Conservation (phyloP, 2,113 vertebrate species). For the Seriola rivoliana region DNA sequence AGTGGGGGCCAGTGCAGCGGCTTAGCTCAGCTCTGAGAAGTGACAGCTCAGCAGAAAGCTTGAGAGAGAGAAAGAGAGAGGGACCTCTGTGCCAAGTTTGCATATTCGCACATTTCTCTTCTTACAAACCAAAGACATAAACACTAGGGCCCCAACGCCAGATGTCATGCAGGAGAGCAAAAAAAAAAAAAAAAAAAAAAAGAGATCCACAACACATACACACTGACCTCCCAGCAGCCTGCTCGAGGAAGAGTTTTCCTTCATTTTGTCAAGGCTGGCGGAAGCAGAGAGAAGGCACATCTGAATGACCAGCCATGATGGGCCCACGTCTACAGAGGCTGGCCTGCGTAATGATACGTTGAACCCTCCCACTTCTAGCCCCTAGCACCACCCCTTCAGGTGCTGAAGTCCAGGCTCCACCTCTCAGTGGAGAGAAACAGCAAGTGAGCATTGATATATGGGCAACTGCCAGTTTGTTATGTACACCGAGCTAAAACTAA, state of each 20-base stretch:
- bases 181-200: constrained; percentile 20
- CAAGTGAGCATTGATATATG: constrained; percentile 1
- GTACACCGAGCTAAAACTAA: neutral
- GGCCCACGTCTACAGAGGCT: constrained; percentile 11
- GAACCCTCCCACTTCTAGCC: constrained; percentile 28
- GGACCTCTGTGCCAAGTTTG: constrained; percentile 60
- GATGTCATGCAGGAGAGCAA: constrained; percentile 29
- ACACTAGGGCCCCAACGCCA: constrained; percentile 10
- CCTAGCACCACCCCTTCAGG: constrained; percentile 15
- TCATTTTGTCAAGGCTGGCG: constrained; percentile 40
- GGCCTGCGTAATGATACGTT: constrained; percentile 18
- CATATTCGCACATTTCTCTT: constrained; percentile 69
- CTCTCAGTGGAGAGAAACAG: constrained; percentile 17
- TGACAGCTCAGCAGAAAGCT: constrained; percentile 75
- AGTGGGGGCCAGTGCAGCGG: constrained; percentile 50
- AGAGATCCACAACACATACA: constrained; percentile 39
- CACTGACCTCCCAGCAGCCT: constrained; percentile 43
- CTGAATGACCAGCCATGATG: constrained; percentile 10
- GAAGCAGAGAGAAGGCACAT: constrained; percentile 27
- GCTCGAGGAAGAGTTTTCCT: constrained; percentile 20
- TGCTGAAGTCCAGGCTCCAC: constrained; percentile 41
- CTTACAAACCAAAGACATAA: constrained; percentile 51
- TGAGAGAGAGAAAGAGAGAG: constrained; percentile 23
- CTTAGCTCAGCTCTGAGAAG: constrained; percentile 71
- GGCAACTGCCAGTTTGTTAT: neutral